Percentiles rank a stretch among this genome's conserved stretches.
phyloP scores from a whole-genome alignment of 2,888 invertebrate genomes.

The Malthinus flaveolus region DNA sequence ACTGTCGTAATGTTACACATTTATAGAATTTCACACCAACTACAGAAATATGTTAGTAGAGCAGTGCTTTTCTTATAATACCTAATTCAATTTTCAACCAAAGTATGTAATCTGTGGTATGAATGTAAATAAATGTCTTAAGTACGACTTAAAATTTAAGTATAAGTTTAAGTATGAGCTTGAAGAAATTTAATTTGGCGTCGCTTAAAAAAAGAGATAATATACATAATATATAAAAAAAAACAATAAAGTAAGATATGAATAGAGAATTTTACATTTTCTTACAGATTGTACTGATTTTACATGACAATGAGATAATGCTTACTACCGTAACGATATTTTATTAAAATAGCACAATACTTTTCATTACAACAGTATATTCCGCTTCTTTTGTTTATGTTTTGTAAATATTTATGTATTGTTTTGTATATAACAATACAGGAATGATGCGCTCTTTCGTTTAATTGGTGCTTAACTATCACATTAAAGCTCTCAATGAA shows the following conservation, averaged over 20 bases:
- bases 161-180: conserved; percentile 7
- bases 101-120: too few relatives aligned
- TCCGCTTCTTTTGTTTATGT: too few relatives aligned
- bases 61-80: conserved; percentile 23
- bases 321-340: too few relatives aligned
- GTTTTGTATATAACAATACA: conserved; percentile 24
- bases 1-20: conserved; percentile 16
- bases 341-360: too few relatives aligned
- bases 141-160: conserved; percentile 23
- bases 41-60: neutral
- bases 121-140: conserved; percentile 28
- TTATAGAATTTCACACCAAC: neutral
- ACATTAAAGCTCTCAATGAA: neutral
- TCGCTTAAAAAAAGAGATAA: neutral
- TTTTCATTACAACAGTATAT: too few relatives aligned
- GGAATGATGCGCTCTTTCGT: conserved; percentile 24
- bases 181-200: conserved; percentile 1
- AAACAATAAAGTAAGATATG: neutral
- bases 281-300: too few relatives aligned
- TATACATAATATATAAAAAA: neutral
- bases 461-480: conserved; percentile 19
- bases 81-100: conserved; percentile 15
- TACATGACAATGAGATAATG: too few relatives aligned
- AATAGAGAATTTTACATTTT: too few relatives aligned
- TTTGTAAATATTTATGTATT: conserved; percentile 18